A percentile compares a stretch with the other conserved stretches of the same genome.
Evolutionary conservation across 1,140 invertebrate species (phyloP).

Genomic region (Drosophila guanche): DNA sequence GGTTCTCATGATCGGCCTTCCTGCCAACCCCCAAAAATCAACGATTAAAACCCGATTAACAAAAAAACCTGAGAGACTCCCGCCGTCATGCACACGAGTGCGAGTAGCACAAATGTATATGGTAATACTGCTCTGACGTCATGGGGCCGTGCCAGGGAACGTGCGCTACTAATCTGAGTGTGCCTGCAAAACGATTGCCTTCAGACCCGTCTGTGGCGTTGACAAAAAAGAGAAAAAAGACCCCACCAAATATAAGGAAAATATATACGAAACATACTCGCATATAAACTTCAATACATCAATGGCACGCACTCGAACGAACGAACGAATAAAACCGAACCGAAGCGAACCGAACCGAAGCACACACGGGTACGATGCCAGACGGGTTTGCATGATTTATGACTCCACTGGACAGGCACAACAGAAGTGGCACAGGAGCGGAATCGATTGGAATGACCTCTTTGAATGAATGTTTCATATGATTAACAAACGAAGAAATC

Average conservation of each 20-base stretch:
- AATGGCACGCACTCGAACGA: constrained; percentile 1
- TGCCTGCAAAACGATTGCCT: constrained; percentile 19
- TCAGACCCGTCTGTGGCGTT: constrained; percentile 42
- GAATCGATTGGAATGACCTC: neutral
- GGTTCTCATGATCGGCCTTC: constrained; percentile 30
- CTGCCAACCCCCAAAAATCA: constrained; percentile 1
- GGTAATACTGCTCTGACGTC: constrained; percentile 25
- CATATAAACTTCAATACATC: constrained; percentile 29
- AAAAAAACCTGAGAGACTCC: constrained; percentile 15
- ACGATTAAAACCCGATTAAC: constrained; percentile 28
- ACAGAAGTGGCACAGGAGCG: constrained; percentile 18
- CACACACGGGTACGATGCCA: constrained; percentile 1
- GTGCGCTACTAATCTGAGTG: constrained; percentile 51
- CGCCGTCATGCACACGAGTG: constrained; percentile 1
- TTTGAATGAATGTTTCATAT: no score
- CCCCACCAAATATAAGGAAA: neutral
- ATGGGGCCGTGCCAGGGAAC: constrained; percentile 25
- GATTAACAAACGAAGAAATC: neutral
- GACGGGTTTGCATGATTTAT: constrained; percentile 33
- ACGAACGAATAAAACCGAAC: no score
- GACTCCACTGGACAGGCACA: constrained; percentile 6
- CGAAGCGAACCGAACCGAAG: neutral
- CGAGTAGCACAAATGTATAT: constrained; percentile 8
- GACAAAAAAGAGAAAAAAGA: constrained; percentile 21
- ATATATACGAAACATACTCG: neutral